phyloP scores from a whole-genome alignment of 2,113 vertebrate genomes.

The Romanogobio albipinnatus region DNA sequence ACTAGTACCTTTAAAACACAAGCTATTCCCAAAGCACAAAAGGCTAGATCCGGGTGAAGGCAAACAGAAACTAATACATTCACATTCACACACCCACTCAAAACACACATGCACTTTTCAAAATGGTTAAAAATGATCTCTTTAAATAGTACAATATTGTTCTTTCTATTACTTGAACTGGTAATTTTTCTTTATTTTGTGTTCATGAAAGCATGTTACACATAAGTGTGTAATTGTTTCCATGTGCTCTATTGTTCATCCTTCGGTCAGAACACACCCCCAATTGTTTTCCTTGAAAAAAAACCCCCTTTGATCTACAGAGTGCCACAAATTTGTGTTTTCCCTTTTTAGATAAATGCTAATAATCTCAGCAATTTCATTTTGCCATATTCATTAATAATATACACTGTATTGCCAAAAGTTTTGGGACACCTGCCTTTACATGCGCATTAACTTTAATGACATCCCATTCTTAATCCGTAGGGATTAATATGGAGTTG shows the following conservation, averaged over 20 bases:
- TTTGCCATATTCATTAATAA: neutral
- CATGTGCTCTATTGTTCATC: neutral
- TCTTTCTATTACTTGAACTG: neutral
- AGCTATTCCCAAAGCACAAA: conserved; percentile 1
- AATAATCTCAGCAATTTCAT: neutral
- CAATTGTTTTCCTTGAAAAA: neutral
- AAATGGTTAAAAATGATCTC: neutral
- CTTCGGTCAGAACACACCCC: neutral
- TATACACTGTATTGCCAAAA: too few species aligned
- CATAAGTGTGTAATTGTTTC: neutral
- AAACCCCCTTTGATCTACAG: neutral
- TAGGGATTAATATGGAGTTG: too few species aligned
- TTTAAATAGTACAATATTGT: neutral
- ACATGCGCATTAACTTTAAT: too few species aligned
- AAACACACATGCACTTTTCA: conserved; percentile 4
- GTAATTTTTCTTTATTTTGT: neutral
- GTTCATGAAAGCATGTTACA: neutral
- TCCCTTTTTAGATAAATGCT: neutral
- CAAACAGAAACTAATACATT: conserved; percentile 12
- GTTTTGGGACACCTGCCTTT: too few species aligned
- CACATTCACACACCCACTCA: conserved; percentile 26
- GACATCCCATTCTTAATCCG: too few species aligned
- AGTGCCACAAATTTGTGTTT: neutral
- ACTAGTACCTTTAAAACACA: conserved; percentile 27
- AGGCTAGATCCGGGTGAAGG: neutral